A percentile compares a stretch with the other conserved stretches of the same genome.
These are phyloP conservation scores for Rhinatrema bivittatum DNA, from an alignment of 2,797 vertebrate species.

Conservation along the genomic window DNA sequence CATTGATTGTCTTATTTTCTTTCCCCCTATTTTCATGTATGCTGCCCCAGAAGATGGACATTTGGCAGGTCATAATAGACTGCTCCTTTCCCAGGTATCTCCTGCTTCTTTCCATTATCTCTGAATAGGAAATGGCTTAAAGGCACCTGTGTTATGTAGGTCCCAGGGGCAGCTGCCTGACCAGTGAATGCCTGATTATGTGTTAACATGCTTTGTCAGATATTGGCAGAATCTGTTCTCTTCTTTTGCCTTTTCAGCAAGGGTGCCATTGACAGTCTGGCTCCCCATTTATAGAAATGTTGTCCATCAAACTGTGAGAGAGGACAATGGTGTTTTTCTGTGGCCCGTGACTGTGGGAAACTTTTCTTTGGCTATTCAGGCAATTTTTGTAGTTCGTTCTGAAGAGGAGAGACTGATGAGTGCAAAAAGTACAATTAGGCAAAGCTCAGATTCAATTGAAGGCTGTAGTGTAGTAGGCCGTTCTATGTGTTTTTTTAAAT, in stretches of 20 bases:
- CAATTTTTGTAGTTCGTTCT: constrained; percentile 91
- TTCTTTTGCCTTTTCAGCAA: constrained; percentile 77
- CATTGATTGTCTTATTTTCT: no score
- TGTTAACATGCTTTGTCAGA: constrained; percentile 75
- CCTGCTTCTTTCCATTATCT: constrained; percentile 66
- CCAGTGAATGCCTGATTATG: constrained; percentile 77
- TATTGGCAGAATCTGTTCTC: constrained; percentile 80
- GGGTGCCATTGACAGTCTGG: constrained; percentile 80
- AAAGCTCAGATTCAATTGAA: constrained; percentile 89
- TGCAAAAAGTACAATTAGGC: constrained; percentile 97
- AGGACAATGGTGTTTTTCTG: constrained; percentile 96
- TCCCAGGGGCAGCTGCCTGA: constrained; percentile 72
- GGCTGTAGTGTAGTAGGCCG: constrained; percentile 86
- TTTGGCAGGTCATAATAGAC: constrained; percentile 66
- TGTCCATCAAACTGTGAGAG: constrained; percentile 86
- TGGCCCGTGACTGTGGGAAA: constrained; percentile 99
- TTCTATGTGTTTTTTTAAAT: constrained; percentile 68
- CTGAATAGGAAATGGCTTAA: constrained; percentile 76
- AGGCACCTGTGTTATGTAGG: constrained; percentile 77
- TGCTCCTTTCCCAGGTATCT: constrained; percentile 78
- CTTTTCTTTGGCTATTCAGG: constrained; percentile 97
- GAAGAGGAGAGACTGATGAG: constrained; percentile 94
- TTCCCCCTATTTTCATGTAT: constrained; percentile 41
- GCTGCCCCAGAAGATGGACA: constrained; percentile 51
- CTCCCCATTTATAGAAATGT: constrained; percentile 93